A percentile compares a stretch with the other conserved stretches of the same genome.
These are phyloP conservation scores for Synanthedon andrenaeformis DNA, from an alignment of 2,888 invertebrate species.

Conservation along the genomic window DNA sequence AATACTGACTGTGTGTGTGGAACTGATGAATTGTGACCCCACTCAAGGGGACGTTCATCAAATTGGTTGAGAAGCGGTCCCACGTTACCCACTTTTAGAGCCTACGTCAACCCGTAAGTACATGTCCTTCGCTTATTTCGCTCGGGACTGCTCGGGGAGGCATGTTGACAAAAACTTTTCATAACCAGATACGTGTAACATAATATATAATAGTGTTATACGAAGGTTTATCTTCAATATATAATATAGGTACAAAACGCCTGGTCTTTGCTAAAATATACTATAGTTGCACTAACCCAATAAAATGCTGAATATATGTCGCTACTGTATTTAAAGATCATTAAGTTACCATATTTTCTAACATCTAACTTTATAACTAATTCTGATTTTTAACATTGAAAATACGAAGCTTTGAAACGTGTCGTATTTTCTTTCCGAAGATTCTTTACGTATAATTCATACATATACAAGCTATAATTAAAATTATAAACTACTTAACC, in stretches of 20 bases:
- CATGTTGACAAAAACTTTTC: conserved; percentile 30
- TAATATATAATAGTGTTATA: conserved; percentile 18
- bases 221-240: background rate
- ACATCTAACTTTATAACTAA: no score
- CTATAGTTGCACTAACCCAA: no score
- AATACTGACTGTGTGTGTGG: conserved; percentile 13
- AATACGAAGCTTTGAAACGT: no score
- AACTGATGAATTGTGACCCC: conserved; percentile 26
- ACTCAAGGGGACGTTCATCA: conserved; percentile 24
- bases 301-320: no score
- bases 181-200: conserved; percentile 20
- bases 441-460: no score
- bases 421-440: no score
- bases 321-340: background rate
- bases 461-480: no score
- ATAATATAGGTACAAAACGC: background rate
- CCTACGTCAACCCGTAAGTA: conserved; percentile 16
- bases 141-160: conserved; percentile 6
- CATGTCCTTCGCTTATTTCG: conserved; percentile 8
- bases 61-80: conserved; percentile 15
- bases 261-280: no score
- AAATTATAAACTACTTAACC: no score
- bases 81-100: conserved; percentile 14
- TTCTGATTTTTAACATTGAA: no score
- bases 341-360: background rate